These are phyloP conservation scores for Tetrao urogallus DNA, from an alignment of 2,113 vertebrate genomes.

Conservation along the genomic window DNA sequence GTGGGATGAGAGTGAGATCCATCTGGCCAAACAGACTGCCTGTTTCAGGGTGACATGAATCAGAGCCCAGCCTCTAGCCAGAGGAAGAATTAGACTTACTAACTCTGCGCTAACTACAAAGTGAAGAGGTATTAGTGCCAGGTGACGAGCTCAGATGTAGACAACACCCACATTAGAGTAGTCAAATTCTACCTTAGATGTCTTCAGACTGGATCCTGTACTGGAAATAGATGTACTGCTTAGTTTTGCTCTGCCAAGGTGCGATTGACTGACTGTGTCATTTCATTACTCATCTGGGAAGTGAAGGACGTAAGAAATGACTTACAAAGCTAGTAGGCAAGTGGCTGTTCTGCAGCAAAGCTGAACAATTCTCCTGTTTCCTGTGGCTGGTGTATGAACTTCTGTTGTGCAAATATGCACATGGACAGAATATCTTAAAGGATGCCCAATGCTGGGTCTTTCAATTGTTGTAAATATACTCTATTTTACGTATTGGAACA, in stretches of 20 bases:
- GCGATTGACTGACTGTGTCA: background rate
- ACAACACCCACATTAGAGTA: background rate
- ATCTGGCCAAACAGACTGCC: background rate
- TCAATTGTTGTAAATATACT: background rate
- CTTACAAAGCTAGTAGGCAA: background rate
- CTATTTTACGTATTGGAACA: background rate
- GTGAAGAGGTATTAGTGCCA: background rate
- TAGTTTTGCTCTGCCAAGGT: background rate
- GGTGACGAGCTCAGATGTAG: background rate
- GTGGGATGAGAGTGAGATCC: accelerated
- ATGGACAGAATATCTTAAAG: background rate
- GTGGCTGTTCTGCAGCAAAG: background rate
- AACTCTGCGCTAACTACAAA: too few species aligned
- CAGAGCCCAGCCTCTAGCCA: background rate
- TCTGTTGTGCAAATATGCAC: accelerated
- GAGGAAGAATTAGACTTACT: background rate
- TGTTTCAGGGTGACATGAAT: background rate
- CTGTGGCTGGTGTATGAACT: background rate
- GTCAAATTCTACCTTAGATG: background rate
- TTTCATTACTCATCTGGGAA: background rate
- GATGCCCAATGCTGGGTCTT: background rate
- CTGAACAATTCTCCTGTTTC: background rate
- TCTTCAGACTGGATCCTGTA: background rate
- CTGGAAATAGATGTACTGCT: background rate
- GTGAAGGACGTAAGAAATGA: background rate